These are phyloP conservation scores for Congeria kusceri DNA, from an alignment of 2,888 invertebrate species.

Conservation along the genomic window DNA sequence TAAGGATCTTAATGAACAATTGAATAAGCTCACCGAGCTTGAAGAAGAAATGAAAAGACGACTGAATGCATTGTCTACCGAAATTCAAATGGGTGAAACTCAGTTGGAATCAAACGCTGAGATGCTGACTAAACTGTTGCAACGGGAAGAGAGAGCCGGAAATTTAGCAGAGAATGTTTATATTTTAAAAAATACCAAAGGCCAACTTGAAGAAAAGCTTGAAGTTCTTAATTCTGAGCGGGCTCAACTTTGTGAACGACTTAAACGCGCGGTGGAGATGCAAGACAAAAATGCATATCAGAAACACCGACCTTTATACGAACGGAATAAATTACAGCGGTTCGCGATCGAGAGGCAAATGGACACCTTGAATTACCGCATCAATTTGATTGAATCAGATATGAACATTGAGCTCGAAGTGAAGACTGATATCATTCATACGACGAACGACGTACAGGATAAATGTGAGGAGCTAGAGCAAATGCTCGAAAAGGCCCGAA, in stretches of 20 bases:
- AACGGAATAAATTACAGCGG: slow-evolving; percentile 75
- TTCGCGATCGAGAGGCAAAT: slow-evolving; percentile 74
- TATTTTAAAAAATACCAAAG: slow-evolving; percentile 65
- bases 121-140: slow-evolving; percentile 71
- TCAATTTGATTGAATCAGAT: slow-evolving; percentile 71
- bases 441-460: slow-evolving; percentile 78
- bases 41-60: slow-evolving; percentile 71
- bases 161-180: slow-evolving; percentile 68
- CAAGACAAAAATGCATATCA: slow-evolving; percentile 62
- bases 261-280: slow-evolving; percentile 60
- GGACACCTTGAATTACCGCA: slow-evolving; percentile 69
- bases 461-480: slow-evolving; percentile 77
- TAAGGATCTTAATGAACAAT: slow-evolving; percentile 72
- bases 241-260: slow-evolving; percentile 60
- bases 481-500: slow-evolving; percentile 70
- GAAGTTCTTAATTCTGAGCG: slow-evolving; percentile 66
- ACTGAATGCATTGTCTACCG: slow-evolving; percentile 63
- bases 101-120: slow-evolving; percentile 71
- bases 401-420: slow-evolving; percentile 74
- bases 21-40: slow-evolving; percentile 70
- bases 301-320: slow-evolving; percentile 68
- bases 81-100: slow-evolving; percentile 70
- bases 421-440: slow-evolving; percentile 73
- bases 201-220: slow-evolving; percentile 55
- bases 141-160: slow-evolving; percentile 73